Percentiles rank a stretch among this genome's conserved stretches.
Conservation (phyloP, 2,113 vertebrate genomes). For the Nicator chloris region DNA sequence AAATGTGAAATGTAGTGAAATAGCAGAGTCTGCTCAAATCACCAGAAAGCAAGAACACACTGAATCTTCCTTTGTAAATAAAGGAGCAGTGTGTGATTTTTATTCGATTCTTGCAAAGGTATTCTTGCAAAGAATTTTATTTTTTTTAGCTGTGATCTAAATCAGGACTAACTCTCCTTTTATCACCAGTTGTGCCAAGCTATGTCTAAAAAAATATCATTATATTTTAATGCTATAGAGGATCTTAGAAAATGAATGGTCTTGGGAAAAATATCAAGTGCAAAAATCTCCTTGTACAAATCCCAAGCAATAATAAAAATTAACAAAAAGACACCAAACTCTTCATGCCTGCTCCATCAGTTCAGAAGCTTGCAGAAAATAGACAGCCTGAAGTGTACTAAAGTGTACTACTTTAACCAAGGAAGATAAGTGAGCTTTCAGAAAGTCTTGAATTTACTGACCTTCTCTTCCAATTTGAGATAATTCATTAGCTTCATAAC, state of each 20-base stretch:
- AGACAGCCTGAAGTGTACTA: not conserved
- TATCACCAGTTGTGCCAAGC: not conserved
- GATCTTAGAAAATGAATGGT: not conserved
- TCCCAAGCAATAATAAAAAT: not conserved
- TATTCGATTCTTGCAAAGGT: not conserved
- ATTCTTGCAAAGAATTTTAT: not conserved
- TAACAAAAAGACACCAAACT: not conserved
- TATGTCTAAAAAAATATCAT: not conserved
- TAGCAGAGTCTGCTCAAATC: not conserved
- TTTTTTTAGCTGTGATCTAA: not conserved
- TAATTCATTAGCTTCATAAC: constrained; percentile 40
- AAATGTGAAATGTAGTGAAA: not conserved
- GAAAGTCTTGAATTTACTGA: constrained; percentile 17
- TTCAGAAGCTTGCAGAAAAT: not conserved
- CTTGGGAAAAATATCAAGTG: not conserved
- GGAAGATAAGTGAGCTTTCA: constrained; percentile 1
- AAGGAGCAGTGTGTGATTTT: not conserved
- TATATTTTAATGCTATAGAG: not conserved
- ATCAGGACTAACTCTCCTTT: not conserved
- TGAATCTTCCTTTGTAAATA: not conserved
- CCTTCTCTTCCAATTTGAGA: constrained; percentile 20
- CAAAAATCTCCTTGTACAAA: not conserved
- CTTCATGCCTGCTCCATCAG: not conserved
- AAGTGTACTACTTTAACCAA: not conserved
- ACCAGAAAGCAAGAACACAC: not conserved